phyloP scores from a whole-genome alignment of 2,113 vertebrate species.

The Odontesthes bonariensis region DNA sequence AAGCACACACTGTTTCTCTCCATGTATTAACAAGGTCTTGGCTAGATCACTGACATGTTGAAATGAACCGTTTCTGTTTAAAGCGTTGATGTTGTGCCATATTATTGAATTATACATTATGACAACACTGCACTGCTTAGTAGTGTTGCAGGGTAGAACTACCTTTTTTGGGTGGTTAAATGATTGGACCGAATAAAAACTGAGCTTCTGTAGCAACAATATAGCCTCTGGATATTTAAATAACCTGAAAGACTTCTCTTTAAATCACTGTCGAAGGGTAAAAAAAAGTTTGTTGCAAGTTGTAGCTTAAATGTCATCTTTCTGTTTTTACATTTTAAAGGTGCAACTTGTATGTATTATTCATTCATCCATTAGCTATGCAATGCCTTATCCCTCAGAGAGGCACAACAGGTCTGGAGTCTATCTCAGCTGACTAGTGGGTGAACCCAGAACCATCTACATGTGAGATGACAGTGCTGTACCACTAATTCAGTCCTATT shows the following conservation, averaged over 20 bases:
- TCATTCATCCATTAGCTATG: neutral
- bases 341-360: neutral
- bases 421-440: no score
- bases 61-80: neutral
- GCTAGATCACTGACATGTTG: neutral
- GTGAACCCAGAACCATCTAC: no score
- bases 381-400: no score
- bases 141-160: neutral
- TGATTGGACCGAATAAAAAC: neutral
- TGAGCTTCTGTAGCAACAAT: neutral
- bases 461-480: no score
- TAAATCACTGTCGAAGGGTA: no score
- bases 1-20: conserved; percentile 20
- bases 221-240: neutral
- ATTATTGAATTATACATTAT: neutral
- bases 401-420: no score
- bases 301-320: no score
- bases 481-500: no score
- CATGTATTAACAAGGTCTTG: neutral
- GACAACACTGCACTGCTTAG: neutral
- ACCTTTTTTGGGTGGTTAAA: neutral
- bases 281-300: neutral
- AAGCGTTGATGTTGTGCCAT: neutral
- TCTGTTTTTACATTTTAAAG: neutral
- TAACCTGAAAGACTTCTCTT: no score